Base-by-base conservation (phyloP, 2,888 invertebrate genomes). In the Eupithecia insigniata region DNA sequence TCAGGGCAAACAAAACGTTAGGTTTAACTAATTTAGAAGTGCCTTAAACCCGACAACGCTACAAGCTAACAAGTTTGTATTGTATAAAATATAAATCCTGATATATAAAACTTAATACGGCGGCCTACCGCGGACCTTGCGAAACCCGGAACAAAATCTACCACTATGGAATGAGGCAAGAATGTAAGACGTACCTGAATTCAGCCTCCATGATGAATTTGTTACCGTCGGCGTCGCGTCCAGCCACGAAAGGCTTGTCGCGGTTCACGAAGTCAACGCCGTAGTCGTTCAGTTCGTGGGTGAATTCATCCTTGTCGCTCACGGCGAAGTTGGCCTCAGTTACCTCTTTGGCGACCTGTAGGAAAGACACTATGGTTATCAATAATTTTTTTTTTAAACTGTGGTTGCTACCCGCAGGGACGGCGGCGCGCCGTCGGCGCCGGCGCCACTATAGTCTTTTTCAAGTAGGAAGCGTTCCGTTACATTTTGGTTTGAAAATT, bases 231-330 rank as follows among this genome's bases (percentile, higher is more conserved):
- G 95, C 95, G 88, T 98, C 97, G 70, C 97, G 96, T 6, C 97
- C 98, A 72, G 98, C 96, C 51, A 99, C 96, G 30, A 98, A 95
- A 0, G 99, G 99, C 88, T 99, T 99, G 82, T 99, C 99, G 18
- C 96, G 96, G 84, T 96, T 96, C 58, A 96, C 96, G 87, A 96
- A 98, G 85, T 97, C 97, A 76, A 99, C 95, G 71, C 99, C 99
- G 90, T 96, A 99, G 90, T 99, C 99, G 82, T 98, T 97, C 81
- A 99, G 93, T 90, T 99, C 99, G 82, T 98, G 97, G 74, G 97
- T 97, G 95, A 99, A 99, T 82, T 99, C 98, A 84, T 98, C 98
- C 89, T 97, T 98, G 88, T 97, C 96, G 90, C 98, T 97, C 79
- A 99, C 95, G 1, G 99, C 99, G 94, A 99, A 99, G 80, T 94